Percentiles rank a stretch among this genome's conserved stretches.
Evolutionary conservation across 92 coral and sea anemone genomes (phyloP).

Genomic region (Meandrina meandrites): DNA sequence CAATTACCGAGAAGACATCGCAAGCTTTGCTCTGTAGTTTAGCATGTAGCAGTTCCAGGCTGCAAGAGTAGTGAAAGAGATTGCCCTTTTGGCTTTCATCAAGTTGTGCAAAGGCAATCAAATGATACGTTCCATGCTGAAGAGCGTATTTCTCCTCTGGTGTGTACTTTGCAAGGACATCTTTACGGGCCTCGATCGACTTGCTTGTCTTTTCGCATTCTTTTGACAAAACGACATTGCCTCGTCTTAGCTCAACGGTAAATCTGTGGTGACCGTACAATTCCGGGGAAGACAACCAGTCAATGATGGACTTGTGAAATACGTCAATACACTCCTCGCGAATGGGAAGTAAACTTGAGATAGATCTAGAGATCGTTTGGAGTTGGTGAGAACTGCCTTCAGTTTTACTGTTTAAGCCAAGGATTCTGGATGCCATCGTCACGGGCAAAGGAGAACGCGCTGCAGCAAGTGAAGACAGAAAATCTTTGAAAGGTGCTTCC

Average conservation of each 20-base stretch:
- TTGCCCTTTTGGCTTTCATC: constrained; percentile 22
- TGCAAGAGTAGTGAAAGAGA: constrained; percentile 37
- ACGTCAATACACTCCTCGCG: constrained; percentile 48
- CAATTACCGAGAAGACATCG: constrained; percentile 55
- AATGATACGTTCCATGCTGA: constrained; percentile 57
- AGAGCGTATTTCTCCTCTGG: constrained; percentile 59
- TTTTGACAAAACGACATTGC: constrained; percentile 51
- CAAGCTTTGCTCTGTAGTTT: constrained; percentile 47
- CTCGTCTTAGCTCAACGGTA: constrained; percentile 44
- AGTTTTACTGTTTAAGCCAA: constrained; percentile 19
- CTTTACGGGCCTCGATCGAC: constrained; percentile 20
- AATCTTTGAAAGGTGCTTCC: constrained; percentile 29
- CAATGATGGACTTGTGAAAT: constrained; percentile 70
- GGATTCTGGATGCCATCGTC: constrained; percentile 43
- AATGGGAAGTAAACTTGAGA: constrained; percentile 62
- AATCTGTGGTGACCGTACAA: constrained; percentile 44
- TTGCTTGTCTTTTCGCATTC: constrained; percentile 44
- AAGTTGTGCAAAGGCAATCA: constrained; percentile 23
- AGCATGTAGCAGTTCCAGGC: constrained; percentile 49
- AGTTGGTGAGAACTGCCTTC: not conserved
- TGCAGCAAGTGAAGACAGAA: constrained; percentile 68
- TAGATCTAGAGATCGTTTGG: constrained; percentile 26
- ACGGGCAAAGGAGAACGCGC: constrained; percentile 61
- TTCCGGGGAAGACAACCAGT: constrained; percentile 55
- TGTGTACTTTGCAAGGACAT: constrained; percentile 13